Conservation (phyloP, 2,797 vertebrate species). For the Mus minutoides region DNA sequence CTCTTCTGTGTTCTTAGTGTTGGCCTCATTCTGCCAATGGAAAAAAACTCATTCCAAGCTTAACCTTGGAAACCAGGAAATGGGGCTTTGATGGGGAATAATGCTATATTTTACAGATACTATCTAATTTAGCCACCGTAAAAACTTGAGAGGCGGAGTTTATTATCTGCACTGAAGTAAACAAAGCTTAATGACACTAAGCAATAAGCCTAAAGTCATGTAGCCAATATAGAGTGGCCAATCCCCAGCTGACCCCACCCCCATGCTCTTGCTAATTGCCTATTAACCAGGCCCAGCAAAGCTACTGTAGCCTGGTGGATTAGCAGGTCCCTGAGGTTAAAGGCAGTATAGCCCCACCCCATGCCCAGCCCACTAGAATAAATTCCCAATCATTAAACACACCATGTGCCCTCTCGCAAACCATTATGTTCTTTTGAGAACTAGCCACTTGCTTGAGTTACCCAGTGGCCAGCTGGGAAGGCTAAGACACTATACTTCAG, state of each 20-base stretch:
- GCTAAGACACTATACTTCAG: background rate
- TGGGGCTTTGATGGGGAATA: constrained; percentile 7
- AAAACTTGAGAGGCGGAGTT: constrained; percentile 50
- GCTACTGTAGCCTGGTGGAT: background rate
- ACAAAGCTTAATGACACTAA: constrained; percentile 17
- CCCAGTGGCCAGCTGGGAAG: background rate
- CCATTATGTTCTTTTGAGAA: background rate
- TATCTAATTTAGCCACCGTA: constrained; percentile 57
- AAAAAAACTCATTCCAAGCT: constrained; percentile 42
- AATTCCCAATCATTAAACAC: constrained; percentile 20
- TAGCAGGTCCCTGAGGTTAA: background rate
- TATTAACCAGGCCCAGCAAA: background rate
- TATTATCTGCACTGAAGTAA: constrained; percentile 32
- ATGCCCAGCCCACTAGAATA: background rate
- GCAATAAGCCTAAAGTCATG: background rate
- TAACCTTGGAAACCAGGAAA: constrained; percentile 63
- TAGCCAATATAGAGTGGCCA: background rate
- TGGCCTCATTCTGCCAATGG: background rate
- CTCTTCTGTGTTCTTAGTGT: constrained; percentile 6
- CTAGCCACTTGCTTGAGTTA: background rate
- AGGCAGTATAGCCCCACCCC: background rate
- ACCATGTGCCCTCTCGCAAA: background rate
- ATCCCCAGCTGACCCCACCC: background rate
- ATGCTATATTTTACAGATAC: constrained; percentile 28
- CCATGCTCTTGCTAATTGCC: background rate